Conservation (phyloP, 2,888 invertebrate genomes). For the Imbricaverruca yamaguchii region DNA sequence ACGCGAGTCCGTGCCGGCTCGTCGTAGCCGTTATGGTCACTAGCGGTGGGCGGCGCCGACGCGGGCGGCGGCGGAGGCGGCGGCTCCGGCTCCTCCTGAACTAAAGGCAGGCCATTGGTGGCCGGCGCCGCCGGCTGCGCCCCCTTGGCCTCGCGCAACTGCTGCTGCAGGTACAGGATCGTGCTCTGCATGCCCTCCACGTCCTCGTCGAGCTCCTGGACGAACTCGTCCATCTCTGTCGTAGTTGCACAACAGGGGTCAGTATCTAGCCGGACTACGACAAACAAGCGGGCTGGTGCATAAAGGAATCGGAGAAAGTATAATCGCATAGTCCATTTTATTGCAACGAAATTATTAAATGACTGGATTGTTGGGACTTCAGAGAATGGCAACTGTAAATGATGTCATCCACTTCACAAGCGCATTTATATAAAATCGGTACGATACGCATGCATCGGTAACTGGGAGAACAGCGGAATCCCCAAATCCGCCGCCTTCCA, state of each 20-base stretch:
- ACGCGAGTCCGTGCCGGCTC: not conserved
- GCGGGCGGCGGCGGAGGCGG: not conserved
- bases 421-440: too few species aligned
- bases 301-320: too few species aligned
- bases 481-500: too few species aligned
- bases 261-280: not conserved
- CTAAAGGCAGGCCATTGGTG: not conserved
- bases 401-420: not conserved
- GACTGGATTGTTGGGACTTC: not conserved
- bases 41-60: not conserved
- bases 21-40: not conserved
- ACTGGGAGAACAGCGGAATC: too few species aligned
- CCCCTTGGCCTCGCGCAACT: slow-evolving; percentile 71
- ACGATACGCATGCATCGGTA: too few species aligned
- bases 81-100: not conserved
- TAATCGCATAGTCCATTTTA: too few species aligned
- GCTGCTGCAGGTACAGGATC: slow-evolving; percentile 86
- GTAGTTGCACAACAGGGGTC: slow-evolving; percentile 29
- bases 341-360: not conserved
- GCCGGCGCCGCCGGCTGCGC: not conserved
- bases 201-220: slow-evolving; percentile 93
- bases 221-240: slow-evolving; percentile 86
- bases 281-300: too few species aligned
- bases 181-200: slow-evolving; percentile 98
- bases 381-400: not conserved